These are phyloP conservation scores for Loripinus fragilis DNA, from an alignment of 2,888 invertebrate species.

Conservation along the genomic window DNA sequence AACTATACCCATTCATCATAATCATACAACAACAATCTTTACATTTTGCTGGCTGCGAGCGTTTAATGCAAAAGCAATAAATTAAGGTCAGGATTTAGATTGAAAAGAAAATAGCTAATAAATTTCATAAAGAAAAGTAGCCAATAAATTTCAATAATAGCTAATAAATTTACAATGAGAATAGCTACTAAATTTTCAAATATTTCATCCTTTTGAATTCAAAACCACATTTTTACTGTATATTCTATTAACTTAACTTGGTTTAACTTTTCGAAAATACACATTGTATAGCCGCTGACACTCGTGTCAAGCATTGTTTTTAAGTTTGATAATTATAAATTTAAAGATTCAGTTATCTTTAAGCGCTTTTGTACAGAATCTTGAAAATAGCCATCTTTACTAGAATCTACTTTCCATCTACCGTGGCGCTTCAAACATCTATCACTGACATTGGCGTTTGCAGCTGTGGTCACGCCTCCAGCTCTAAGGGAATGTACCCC, in stretches of 20 bases:
- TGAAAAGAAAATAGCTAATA: too few relatives aligned
- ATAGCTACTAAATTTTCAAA: background rate
- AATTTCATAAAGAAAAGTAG: too few relatives aligned
- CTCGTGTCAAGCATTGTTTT: background rate
- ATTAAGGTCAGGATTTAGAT: too few relatives aligned
- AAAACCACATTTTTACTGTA: background rate
- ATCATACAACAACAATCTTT: background rate
- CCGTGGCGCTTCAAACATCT: conserved; percentile 32
- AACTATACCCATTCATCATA: conserved; percentile 4
- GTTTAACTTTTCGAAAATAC: too few relatives aligned
- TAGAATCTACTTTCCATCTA: conserved; percentile 19
- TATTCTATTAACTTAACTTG: too few relatives aligned
- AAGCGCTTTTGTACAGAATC: conserved; percentile 19
- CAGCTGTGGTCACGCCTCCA: conserved; percentile 16
- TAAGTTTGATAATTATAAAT: background rate
- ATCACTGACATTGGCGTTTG: conserved; percentile 7
- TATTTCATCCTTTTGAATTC: background rate
- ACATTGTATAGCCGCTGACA: background rate
- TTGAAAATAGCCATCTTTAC: conserved; percentile 25
- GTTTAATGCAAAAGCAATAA: conserved; percentile 3
- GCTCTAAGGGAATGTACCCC: conserved; percentile 26
- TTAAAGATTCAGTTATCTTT: conserved; percentile 2
- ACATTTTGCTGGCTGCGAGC: conserved; percentile 12
- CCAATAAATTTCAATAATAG: background rate
- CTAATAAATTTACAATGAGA: background rate